Evolutionary conservation across 2,888 invertebrate genomes (phyloP).

Genomic region (Eledone cirrhosa): DNA sequence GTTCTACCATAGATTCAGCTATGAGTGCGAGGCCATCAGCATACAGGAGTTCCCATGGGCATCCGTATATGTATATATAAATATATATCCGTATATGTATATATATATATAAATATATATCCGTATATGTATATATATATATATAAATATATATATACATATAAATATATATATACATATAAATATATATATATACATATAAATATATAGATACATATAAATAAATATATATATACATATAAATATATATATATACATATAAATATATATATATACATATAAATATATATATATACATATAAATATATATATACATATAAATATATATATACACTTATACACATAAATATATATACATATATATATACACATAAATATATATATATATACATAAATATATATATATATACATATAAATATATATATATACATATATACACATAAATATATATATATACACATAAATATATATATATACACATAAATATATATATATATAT

Average conservation of each 20-base stretch:
- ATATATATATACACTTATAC: neutral
- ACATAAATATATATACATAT: neutral
- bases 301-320: neutral
- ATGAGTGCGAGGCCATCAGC: no score
- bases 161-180: neutral
- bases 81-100: neutral
- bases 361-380: neutral
- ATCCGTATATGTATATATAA: neutral
- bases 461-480: neutral
- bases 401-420: neutral
- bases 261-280: neutral
- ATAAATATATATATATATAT: neutral
- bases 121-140: neutral
- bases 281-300: neutral
- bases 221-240: neutral
- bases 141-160: neutral
- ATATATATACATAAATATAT: neutral
- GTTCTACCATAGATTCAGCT: no score
- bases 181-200: neutral
- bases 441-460: neutral
- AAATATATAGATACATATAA: neutral
- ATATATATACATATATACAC: neutral
- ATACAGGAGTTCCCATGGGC: neutral
- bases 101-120: neutral
- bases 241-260: neutral